Conservation (phyloP, 2,113 vertebrate genomes). For the Paramormyrops kingsleyae region DNA sequence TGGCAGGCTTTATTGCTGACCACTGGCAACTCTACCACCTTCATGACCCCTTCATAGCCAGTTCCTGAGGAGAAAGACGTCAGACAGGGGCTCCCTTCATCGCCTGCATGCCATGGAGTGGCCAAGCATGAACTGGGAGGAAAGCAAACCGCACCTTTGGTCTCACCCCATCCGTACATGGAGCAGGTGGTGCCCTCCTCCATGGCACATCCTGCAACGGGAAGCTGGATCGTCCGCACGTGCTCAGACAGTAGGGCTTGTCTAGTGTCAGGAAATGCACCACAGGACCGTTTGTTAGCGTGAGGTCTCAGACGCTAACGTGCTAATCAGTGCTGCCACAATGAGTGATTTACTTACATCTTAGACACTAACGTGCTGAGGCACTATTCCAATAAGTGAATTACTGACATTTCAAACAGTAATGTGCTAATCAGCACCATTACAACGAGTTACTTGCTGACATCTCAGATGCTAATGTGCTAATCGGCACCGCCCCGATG, state of each 20-base stretch:
- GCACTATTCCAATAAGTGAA: not conserved
- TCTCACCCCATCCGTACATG: slow-evolving; percentile 22
- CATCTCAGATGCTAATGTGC: not conserved
- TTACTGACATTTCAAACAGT: too few species aligned
- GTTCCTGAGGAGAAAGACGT: slow-evolving; percentile 55
- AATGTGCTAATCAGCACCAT: not conserved
- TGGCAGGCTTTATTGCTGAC: slow-evolving; percentile 81
- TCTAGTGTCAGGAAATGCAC: not conserved
- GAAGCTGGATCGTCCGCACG: slow-evolving; percentile 1
- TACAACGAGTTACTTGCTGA: not conserved
- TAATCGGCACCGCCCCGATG: not conserved
- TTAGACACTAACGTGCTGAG: not conserved
- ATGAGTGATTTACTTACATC: not conserved
- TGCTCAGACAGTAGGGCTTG: not conserved
- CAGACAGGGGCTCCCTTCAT: slow-evolving; percentile 57
- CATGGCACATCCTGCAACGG: slow-evolving; percentile 3
- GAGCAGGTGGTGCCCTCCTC: slow-evolving; percentile 11
- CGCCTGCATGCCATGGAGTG: slow-evolving; percentile 61
- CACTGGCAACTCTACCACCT: slow-evolving; percentile 76
- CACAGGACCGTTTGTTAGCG: not conserved
- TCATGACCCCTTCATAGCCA: slow-evolving; percentile 72
- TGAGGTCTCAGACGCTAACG: not conserved
- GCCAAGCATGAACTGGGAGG: not conserved
- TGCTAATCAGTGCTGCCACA: not conserved
- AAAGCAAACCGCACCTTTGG: not conserved